A percentile compares a stretch with the other conserved stretches of the same genome.
These are phyloP conservation scores for Ichneumon xanthorius DNA, from an alignment of 2,888 invertebrate genomes.

Conservation along the genomic window DNA sequence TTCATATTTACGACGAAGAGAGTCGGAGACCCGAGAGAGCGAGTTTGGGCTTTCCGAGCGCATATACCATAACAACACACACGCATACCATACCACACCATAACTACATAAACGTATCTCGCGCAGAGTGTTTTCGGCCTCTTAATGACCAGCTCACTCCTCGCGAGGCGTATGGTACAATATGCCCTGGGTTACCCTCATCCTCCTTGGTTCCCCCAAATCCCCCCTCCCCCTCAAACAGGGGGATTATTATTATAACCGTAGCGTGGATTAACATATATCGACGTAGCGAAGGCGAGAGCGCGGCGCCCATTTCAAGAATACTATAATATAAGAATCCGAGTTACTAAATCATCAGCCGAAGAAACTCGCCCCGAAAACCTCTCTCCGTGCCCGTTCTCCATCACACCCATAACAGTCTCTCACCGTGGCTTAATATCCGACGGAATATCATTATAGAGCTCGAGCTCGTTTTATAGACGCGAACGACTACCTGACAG, in stretches of 20 bases:
- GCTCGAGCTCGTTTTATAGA: conserved; percentile 41
- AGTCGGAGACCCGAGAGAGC: conserved; percentile 62
- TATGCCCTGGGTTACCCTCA: conserved; percentile 73
- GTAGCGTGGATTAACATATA: conserved; percentile 83
- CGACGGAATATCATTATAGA: conserved; percentile 77
- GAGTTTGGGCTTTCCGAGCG: conserved; percentile 68
- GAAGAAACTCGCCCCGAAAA: conserved; percentile 22
- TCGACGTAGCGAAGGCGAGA: conserved; percentile 78
- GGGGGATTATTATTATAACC: conserved; percentile 78
- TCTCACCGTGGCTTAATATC: conserved; percentile 60
- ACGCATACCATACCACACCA: too few relatives aligned
- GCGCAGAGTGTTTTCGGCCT: conserved; percentile 63
- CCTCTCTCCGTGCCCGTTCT: conserved; percentile 8
- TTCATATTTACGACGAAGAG: conserved; percentile 84
- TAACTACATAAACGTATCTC: conserved; percentile 3
- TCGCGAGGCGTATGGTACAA: conserved; percentile 42
- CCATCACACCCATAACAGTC: conserved; percentile 77
- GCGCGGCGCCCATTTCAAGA: conserved; percentile 34
- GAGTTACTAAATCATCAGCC: conserved; percentile 82
- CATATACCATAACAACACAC: conserved; percentile 25
- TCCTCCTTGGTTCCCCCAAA: conserved; percentile 38
- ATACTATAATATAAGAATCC: conserved; percentile 73
- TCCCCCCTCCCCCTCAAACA: conserved; percentile 69
- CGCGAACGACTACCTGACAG: conserved; percentile 72
- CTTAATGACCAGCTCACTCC: conserved; percentile 64